Conservation (phyloP, 2,113 vertebrate species). For the Xiphophorus maculatus region DNA sequence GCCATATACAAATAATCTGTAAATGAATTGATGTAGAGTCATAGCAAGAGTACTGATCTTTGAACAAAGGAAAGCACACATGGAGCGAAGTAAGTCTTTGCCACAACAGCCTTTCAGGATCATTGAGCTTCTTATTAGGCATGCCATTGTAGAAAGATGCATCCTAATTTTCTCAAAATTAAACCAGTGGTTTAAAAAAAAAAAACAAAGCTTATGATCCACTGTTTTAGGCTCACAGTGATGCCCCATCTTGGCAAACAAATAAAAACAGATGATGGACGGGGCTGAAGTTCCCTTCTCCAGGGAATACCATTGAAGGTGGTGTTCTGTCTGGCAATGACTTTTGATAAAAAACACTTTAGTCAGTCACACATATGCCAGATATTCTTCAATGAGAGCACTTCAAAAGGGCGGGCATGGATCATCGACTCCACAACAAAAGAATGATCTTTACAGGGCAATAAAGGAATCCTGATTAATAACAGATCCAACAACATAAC, state of each 20-base stretch:
- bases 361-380: slow-evolving; percentile 51
- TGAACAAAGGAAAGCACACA: background rate
- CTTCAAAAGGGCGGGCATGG: slow-evolving; percentile 50
- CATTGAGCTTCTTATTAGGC: background rate
- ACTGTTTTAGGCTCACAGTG: slow-evolving; percentile 12
- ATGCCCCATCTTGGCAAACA: slow-evolving; percentile 8
- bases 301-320: slow-evolving; percentile 13
- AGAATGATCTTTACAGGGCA: slow-evolving; percentile 53
- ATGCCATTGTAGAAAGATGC: background rate
- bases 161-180: background rate
- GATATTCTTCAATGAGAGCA: slow-evolving; percentile 39
- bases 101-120: background rate
- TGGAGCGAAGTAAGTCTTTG: background rate
- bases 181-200: background rate
- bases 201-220: background rate
- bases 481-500: slow-evolving; percentile 34
- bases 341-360: slow-evolving; percentile 53
- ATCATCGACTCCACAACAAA: slow-evolving; percentile 53
- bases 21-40: background rate
- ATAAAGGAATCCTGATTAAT: slow-evolving; percentile 60
- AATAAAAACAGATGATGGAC: slow-evolving; percentile 47
- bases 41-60: background rate
- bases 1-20: background rate
- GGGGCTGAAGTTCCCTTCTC: slow-evolving; percentile 23
- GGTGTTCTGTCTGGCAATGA: slow-evolving; percentile 42